Conservation (phyloP, 2,888 invertebrate genomes). For the Dryococelus australis region DNA sequence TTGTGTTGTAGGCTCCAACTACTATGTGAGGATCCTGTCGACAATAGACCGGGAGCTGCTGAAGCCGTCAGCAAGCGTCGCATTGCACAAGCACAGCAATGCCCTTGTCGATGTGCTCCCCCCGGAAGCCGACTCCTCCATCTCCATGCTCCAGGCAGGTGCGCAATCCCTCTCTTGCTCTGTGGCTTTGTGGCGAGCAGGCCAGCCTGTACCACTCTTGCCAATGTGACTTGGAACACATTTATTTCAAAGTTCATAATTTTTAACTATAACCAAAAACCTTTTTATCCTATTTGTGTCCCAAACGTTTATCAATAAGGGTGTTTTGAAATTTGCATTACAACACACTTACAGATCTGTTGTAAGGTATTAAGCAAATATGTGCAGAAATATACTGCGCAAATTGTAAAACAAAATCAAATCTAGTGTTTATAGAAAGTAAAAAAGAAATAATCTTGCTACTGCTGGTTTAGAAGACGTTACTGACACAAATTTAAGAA, state of each 20-base stretch:
- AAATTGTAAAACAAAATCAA: no score
- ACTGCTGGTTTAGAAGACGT: no score
- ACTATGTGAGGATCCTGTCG: conserved; percentile 97
- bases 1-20: conserved; percentile 82
- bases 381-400: no score
- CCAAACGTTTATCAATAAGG: no score
- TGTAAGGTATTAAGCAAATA: no score
- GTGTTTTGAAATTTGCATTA: no score
- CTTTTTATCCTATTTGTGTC: no score
- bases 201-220: not conserved
- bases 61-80: conserved; percentile 98
- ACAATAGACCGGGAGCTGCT: conserved; percentile 97
- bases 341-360: no score
- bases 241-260: not conserved
- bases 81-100: conserved; percentile 98
- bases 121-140: conserved; percentile 98
- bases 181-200: not conserved
- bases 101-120: conserved; percentile 99
- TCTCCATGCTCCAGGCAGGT: conserved; percentile 96
- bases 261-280: no score
- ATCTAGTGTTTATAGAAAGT: no score
- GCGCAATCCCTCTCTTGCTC: conserved; percentile 46
- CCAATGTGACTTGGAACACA: not conserved
- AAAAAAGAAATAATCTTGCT: no score
- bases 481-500: no score